phyloP scores from a whole-genome alignment of 2,888 invertebrate species.

The Anorthoa munda region DNA sequence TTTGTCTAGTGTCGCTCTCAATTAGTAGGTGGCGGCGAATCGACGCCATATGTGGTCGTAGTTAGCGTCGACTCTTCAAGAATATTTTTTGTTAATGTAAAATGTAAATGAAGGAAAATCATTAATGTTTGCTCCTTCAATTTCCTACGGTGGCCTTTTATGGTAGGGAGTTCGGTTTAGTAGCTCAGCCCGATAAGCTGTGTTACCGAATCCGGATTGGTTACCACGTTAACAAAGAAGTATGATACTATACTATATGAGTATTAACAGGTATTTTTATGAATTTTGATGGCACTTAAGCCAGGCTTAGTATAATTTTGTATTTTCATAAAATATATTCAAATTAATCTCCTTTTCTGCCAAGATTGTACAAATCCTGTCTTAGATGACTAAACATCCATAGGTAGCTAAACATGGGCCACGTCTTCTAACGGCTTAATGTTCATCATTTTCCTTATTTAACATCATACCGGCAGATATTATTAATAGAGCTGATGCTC shows the following conservation, averaged over 20 bases:
- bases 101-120: slow-evolving; percentile 87
- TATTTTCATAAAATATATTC: neutral
- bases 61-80: slow-evolving; percentile 84
- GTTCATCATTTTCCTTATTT: neutral
- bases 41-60: slow-evolving; percentile 87
- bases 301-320: neutral
- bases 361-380: neutral
- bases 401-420: neutral
- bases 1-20: slow-evolving; percentile 89
- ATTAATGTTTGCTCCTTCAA: slow-evolving; percentile 86
- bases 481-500: too few relatives aligned
- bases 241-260: neutral
- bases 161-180: slow-evolving; percentile 71
- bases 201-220: slow-evolving; percentile 28
- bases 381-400: neutral
- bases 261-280: neutral
- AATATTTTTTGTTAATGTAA: slow-evolving; percentile 85
- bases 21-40: slow-evolving; percentile 88
- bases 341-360: neutral
- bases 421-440: neutral
- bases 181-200: slow-evolving; percentile 44
- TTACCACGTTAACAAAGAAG: slow-evolving; percentile 21
- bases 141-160: slow-evolving; percentile 80
- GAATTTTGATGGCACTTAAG: neutral
- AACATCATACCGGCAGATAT: too few relatives aligned